Evolutionary conservation across 2,888 invertebrate genomes (phyloP).

Genomic region (Orthosia incerta): DNA sequence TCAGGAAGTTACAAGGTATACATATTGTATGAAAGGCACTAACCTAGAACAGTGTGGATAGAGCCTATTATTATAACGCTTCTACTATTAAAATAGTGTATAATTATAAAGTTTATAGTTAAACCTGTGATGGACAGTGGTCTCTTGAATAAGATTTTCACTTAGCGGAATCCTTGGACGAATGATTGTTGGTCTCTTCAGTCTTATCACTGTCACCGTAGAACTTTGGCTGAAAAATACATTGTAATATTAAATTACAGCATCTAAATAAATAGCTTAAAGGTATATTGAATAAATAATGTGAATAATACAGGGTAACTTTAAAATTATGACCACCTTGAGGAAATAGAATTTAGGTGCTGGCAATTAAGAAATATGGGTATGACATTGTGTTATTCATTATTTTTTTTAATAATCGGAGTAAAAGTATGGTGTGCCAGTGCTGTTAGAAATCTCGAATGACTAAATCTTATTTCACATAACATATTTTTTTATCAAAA

Average conservation of each 20-base stretch:
- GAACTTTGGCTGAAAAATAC: slow-evolving; percentile 91
- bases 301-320: slow-evolving; percentile 14
- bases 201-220: slow-evolving; percentile 92
- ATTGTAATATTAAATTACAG: slow-evolving; percentile 29
- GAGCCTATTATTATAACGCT: slow-evolving; percentile 21
- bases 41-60: slow-evolving; percentile 1
- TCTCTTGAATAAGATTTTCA: slow-evolving; percentile 72
- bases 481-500: slow-evolving; percentile 20
- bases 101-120: slow-evolving; percentile 53
- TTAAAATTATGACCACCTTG: slow-evolving; percentile 1
- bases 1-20: background rate
- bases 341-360: slow-evolving; percentile 15
- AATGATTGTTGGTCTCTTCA: slow-evolving; percentile 90
- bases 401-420: background rate
- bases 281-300: background rate
- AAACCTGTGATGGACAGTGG: slow-evolving; percentile 64
- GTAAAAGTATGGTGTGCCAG: background rate
- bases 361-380: slow-evolving; percentile 22
- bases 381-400: slow-evolving; percentile 18
- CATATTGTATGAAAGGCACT: slow-evolving; percentile 10
- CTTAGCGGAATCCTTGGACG: slow-evolving; percentile 88
- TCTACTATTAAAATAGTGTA: slow-evolving; percentile 55
- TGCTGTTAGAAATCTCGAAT: slow-evolving; percentile 22
- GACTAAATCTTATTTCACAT: background rate
- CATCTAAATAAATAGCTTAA: background rate